A percentile compares a stretch with the other conserved stretches of the same genome.
phyloP scores from a whole-genome alignment of 1,140 invertebrate species.

The Drosophila nebulosa region DNA sequence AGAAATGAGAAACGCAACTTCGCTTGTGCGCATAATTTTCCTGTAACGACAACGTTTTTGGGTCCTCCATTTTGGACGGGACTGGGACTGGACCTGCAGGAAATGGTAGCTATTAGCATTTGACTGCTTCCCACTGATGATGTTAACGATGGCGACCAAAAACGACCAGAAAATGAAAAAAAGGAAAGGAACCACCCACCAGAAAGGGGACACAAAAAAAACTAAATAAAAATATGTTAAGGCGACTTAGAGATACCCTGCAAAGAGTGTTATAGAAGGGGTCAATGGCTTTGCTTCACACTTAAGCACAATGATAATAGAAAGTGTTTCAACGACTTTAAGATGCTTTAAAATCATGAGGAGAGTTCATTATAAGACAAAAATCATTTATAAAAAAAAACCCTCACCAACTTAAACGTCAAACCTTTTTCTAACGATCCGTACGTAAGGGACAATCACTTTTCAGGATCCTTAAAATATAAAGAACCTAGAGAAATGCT shows the following conservation, averaged over 20 bases:
- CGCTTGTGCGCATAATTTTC: conserved; percentile 74
- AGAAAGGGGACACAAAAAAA: conserved; percentile 8
- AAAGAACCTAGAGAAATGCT: too few relatives aligned
- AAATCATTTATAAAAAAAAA: too few relatives aligned
- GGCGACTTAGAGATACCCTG: background rate
- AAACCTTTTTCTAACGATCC: too few relatives aligned
- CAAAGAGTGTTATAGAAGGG: background rate
- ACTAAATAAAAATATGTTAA: background rate
- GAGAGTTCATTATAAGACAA: too few relatives aligned
- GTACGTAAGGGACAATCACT: too few relatives aligned
- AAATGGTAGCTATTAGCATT: conserved; percentile 77
- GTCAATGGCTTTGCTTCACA: too few relatives aligned
- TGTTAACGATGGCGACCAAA: conserved; percentile 67
- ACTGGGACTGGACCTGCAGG: conserved; percentile 61
- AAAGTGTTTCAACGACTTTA: too few relatives aligned
- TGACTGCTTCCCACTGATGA: conserved; percentile 75
- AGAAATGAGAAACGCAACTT: conserved; percentile 52
- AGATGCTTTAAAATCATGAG: too few relatives aligned
- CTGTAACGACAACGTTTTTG: conserved; percentile 40
- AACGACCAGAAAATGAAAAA: background rate
- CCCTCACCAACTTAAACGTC: too few relatives aligned
- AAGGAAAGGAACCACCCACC: background rate
- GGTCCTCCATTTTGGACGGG: conserved; percentile 14
- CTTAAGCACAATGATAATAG: too few relatives aligned
- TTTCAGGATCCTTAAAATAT: too few relatives aligned